phyloP scores from a whole-genome alignment of 2,888 invertebrate genomes.

The Coleophora flavipennella region DNA sequence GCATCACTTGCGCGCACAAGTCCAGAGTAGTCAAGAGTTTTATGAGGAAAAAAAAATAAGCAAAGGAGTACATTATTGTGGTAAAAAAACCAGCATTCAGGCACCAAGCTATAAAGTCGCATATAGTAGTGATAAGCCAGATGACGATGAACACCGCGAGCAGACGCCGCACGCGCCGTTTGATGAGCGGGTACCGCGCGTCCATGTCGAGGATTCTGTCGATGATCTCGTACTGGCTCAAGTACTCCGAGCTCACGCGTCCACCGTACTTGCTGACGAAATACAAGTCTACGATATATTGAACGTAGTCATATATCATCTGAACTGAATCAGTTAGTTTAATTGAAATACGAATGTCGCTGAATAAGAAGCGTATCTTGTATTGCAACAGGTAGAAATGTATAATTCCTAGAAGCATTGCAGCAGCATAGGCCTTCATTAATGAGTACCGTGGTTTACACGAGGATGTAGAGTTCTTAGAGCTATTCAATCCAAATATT shows the following conservation, averaged over 20 bases:
- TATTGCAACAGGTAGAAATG: constrained; percentile 29
- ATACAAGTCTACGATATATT: constrained; percentile 42
- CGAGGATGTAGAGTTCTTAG: constrained; percentile 13
- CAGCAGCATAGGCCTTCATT: constrained; percentile 16
- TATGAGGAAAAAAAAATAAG: constrained; percentile 41
- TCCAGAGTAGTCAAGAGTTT: constrained; percentile 47
- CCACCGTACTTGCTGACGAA: constrained; percentile 42
- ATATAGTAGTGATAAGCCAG: constrained; percentile 29
- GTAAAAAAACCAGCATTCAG: constrained; percentile 26
- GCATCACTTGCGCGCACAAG: constrained; percentile 39
- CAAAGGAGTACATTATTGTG: constrained; percentile 26
- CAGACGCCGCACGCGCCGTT: constrained; percentile 24
- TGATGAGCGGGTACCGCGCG: constrained; percentile 23
- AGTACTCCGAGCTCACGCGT: constrained; percentile 33
- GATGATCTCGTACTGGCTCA: constrained; percentile 36
- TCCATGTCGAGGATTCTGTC: constrained; percentile 37
- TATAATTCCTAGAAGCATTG: constrained; percentile 22
- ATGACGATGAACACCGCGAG: constrained; percentile 24
- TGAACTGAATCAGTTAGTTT: constrained; percentile 40
- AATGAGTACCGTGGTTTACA: constrained; percentile 10
- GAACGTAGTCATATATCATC: constrained; percentile 36
- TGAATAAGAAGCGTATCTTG: constrained; percentile 30
- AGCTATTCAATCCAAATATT: constrained; percentile 34
- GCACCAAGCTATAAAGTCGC: constrained; percentile 39
- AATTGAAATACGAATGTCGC: constrained; percentile 28